Evolutionary conservation across 2,113 vertebrate genomes (phyloP).

Genomic region (Cichladusa arquata): DNA sequence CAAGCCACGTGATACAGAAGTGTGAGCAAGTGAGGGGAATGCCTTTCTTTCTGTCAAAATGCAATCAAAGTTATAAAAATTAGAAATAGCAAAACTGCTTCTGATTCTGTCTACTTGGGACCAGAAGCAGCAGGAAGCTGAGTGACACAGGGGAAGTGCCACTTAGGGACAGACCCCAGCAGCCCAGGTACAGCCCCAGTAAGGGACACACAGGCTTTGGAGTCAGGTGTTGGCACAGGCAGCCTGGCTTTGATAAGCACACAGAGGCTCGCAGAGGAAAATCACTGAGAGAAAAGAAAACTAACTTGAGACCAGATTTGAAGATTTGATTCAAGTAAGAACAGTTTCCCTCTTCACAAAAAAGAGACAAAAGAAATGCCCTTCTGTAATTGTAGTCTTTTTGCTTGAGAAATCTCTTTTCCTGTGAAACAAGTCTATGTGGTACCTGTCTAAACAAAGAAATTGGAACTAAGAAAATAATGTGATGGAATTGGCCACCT

Average conservation of each 20-base stretch:
- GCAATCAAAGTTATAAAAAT: background rate
- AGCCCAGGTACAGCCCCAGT: background rate
- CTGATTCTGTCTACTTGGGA: background rate
- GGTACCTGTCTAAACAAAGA: background rate
- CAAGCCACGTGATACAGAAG: background rate
- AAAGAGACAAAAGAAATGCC: background rate
- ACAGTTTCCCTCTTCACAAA: background rate
- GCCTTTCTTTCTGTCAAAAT: background rate
- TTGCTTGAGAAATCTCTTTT: background rate
- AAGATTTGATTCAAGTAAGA: background rate
- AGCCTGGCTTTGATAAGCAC: background rate
- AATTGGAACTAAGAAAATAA: background rate
- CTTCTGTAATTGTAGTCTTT: background rate
- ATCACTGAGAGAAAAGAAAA: background rate
- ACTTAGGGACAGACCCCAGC: fast-evolving
- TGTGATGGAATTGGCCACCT: background rate
- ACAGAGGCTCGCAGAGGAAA: background rate
- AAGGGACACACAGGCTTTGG: fast-evolving
- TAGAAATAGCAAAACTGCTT: background rate
- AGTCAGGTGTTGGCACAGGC: background rate
- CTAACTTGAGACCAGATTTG: background rate
- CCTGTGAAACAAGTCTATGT: background rate
- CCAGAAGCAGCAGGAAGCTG: background rate
- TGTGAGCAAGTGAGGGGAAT: background rate
- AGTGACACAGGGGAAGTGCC: fast-evolving